Evolutionary conservation across 2,888 invertebrate genomes (phyloP), one percentile per base, ranked within the genome.

Genomic region (Hirtodrosophila histrioides): DNA sequence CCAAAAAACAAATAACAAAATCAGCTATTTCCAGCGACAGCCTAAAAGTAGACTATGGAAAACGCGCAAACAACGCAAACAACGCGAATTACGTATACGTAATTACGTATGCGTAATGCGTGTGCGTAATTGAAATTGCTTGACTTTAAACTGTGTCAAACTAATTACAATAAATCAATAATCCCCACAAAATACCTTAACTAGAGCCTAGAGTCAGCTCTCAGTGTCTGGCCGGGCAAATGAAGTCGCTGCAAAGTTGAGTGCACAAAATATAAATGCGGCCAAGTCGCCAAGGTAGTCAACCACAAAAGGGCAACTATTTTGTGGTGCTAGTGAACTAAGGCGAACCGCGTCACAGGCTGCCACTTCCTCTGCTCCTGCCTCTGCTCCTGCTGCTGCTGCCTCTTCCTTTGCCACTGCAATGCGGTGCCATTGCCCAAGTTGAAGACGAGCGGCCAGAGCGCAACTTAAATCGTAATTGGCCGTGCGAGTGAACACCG

Each of bases 401-500:
- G 75, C 43, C 37, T 48, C 56, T 45, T 44, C 40, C 45, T 44
- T 65, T 49, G 51, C 65, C 46, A 65, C 65, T 66, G 66, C 66
- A 67, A 67, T 67, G 66, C 66, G 35, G 68, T 39, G 67, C 61
- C 50, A 45, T 67, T 57, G 53, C 48, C 68, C 68, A 53, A 51
- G 35, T 46, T 27, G 35, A 35, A 65, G 69, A 60, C 73, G 57
- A 54, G 41, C 72, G 53, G 24, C 17, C 50, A 46, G 48, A 31
- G 44, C 46, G 57, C 65, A 79, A 78, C 86, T 73, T 78, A 64
- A 71, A 64, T 85, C 51, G 75, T 82, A 82, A 82, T 82, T 87
- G 87, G 85, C 85, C 87, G 65, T 84, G 85, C 85, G 78, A 86
- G 60, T 69, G 67, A 72, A 46, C 71, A 84, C 62, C 65, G 31